These are phyloP conservation scores for Melipona quadrifasciata DNA, from an alignment of 1,140 invertebrate species.

Conservation along the genomic window DNA sequence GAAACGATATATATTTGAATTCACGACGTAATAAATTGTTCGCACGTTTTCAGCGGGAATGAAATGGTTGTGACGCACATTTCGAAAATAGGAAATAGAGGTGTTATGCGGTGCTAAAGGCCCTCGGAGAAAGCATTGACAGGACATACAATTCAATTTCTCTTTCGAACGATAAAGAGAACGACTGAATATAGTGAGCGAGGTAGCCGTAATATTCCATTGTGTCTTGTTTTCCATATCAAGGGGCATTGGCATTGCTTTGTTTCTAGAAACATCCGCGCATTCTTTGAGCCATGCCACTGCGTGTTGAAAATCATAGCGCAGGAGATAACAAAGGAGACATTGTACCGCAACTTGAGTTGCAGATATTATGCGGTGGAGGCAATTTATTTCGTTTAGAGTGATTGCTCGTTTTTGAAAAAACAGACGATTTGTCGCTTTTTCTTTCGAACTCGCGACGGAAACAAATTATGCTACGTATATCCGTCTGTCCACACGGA, in stretches of 20 bases:
- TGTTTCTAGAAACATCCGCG: slow-evolving; percentile 31
- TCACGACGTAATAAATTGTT: background rate
- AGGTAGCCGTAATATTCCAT: slow-evolving; percentile 29
- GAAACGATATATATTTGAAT: background rate
- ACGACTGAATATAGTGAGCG: slow-evolving; percentile 13
- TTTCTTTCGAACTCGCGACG: background rate
- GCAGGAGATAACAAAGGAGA: slow-evolving; percentile 10
- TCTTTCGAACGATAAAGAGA: slow-evolving; percentile 31
- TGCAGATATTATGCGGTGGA: background rate
- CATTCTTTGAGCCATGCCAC: background rate
- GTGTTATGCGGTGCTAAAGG: background rate
- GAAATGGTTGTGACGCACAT: too few species aligned
- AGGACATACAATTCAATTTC: background rate
- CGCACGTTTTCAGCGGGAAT: background rate
- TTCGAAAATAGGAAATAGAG: background rate
- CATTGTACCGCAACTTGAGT: background rate
- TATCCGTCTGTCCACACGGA: background rate
- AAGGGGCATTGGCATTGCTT: slow-evolving; percentile 38
- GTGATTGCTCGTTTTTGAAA: background rate
- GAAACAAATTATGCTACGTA: background rate
- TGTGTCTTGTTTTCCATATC: slow-evolving; percentile 10
- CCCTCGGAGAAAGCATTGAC: background rate
- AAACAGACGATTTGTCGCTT: background rate
- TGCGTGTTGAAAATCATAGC: slow-evolving; percentile 1
- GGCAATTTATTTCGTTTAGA: background rate